A percentile compares a stretch with the other conserved stretches of the same genome.
Evolutionary conservation across 2,113 vertebrate genomes (phyloP).

Genomic region (Hydrolagus affinis): DNA sequence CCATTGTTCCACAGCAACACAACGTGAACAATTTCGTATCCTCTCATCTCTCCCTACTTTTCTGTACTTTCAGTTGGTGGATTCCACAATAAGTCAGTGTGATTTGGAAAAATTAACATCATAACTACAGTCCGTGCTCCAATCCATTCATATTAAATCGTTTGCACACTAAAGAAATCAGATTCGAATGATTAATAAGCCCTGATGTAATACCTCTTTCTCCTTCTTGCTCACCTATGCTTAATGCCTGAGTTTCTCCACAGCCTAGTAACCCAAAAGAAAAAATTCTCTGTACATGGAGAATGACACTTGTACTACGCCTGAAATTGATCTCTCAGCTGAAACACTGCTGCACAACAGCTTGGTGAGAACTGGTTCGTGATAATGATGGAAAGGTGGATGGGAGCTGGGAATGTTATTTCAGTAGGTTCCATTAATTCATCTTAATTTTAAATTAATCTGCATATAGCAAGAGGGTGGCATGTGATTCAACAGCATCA

Average conservation of each 20-base stretch:
- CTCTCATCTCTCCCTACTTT: background rate
- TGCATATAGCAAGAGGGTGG: background rate
- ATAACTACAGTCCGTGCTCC: background rate
- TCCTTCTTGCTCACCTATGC: too few species aligned
- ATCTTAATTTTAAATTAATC: conserved; percentile 26
- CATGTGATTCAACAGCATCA: conserved; percentile 1
- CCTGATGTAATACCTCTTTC: too few species aligned
- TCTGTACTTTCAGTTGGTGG: background rate
- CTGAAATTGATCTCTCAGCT: background rate
- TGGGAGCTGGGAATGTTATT: conserved; percentile 25
- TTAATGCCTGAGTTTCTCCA: background rate
- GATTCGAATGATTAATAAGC: conserved; percentile 5
- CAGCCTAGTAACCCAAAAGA: background rate
- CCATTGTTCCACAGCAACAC: too few species aligned
- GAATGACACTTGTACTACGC: background rate
- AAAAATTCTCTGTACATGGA: background rate
- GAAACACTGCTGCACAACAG: conserved; percentile 6
- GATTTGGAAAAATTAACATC: conserved; percentile 21
- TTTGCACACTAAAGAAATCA: background rate
- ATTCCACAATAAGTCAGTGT: background rate
- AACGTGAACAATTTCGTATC: too few species aligned
- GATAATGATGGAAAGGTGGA: conserved; percentile 24
- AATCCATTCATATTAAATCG: background rate
- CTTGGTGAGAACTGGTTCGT: background rate
- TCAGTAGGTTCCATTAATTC: background rate